phyloP scores from a whole-genome alignment of 2,797 vertebrate genomes.

The Stomatorhinus walkeri region DNA sequence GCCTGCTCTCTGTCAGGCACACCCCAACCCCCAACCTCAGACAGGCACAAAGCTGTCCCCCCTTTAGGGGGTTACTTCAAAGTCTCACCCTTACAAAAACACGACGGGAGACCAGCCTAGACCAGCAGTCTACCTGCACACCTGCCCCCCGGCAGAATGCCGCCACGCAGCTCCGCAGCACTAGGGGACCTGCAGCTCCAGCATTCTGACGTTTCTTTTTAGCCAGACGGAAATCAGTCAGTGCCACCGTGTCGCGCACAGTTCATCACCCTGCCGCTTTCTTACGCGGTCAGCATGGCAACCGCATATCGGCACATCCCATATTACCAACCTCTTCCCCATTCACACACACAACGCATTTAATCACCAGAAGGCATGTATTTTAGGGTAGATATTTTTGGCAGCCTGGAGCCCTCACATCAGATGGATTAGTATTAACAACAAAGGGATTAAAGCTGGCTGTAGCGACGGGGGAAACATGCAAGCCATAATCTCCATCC shows the following conservation, averaged over 20 bases:
- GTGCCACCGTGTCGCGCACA: neutral
- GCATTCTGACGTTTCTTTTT: neutral
- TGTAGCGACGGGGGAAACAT: neutral
- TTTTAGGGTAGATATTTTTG: slow-evolving; percentile 11
- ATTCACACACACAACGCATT: neutral
- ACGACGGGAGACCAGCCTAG: neutral
- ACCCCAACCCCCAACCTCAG: neutral
- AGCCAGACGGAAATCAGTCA: neutral
- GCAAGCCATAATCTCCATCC: neutral
- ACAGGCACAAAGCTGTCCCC: neutral
- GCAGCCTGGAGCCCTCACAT: neutral
- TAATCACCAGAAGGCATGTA: neutral
- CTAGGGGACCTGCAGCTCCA: neutral
- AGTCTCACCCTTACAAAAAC: neutral
- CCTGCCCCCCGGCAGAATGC: neutral
- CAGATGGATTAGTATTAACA: slow-evolving; percentile 16
- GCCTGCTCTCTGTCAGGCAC: neutral
- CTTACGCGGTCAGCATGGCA: neutral
- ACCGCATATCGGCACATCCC: neutral
- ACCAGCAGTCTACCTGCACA: neutral
- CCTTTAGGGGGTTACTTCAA: neutral
- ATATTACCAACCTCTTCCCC: neutral
- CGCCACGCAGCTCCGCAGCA: neutral
- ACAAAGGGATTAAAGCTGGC: slow-evolving; percentile 4
- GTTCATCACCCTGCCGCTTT: neutral